These are phyloP conservation scores for Psophia crepitans DNA, from an alignment of 2,113 vertebrate genomes.

Conservation along the genomic window DNA sequence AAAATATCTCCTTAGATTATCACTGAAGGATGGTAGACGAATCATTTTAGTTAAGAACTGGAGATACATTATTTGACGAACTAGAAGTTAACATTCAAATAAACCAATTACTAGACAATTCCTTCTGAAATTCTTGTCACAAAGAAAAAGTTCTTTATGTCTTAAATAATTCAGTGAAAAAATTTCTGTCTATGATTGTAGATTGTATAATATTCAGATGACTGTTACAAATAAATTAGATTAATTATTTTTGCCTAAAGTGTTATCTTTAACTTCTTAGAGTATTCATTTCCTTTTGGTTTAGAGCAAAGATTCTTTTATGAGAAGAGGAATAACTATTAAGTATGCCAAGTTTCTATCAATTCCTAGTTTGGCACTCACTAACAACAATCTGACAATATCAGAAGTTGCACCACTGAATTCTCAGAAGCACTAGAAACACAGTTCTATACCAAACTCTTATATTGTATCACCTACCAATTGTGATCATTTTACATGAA, in stretches of 20 bases:
- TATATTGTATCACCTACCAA: not conserved
- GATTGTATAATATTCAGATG: not conserved
- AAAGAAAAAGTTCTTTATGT: not conserved
- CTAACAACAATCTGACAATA: not conserved
- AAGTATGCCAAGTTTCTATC: not conserved
- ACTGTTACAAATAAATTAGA: not conserved
- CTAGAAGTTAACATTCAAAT: not conserved
- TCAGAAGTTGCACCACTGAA: not conserved
- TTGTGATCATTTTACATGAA: not conserved
- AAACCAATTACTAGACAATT: not conserved
- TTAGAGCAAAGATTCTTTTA: not conserved
- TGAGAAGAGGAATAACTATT: not conserved
- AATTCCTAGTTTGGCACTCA: not conserved
- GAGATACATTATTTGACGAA: not conserved
- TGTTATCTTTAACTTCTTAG: not conserved
- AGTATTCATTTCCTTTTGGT: not conserved
- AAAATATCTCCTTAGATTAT: not conserved
- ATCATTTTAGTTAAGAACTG: not conserved
- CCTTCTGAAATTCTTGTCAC: not conserved
- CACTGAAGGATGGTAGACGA: not conserved
- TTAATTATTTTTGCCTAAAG: not conserved
- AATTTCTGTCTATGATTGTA: not conserved
- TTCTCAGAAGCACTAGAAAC: not conserved
- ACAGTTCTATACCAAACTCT: not conserved
- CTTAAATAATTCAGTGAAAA: not conserved